These are phyloP conservation scores for Dryadula phaetusa DNA, from an alignment of 2,888 invertebrate species.

Conservation along the genomic window DNA sequence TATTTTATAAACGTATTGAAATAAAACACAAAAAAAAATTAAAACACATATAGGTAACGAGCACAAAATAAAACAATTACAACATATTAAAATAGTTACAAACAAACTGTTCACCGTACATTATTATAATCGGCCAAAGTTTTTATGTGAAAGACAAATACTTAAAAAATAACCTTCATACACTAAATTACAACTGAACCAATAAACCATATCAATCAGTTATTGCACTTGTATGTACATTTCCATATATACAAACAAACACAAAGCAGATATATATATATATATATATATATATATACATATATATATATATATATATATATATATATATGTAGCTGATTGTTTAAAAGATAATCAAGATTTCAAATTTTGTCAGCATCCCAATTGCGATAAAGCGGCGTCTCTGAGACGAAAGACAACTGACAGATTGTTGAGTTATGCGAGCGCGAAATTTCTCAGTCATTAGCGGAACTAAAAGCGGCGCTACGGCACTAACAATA, in stretches of 20 bases:
- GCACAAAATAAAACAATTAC: too few relatives aligned
- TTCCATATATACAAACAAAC: too few relatives aligned
- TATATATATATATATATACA: too few relatives aligned
- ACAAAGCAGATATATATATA: too few relatives aligned
- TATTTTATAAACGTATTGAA: too few relatives aligned
- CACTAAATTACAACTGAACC: too few relatives aligned
- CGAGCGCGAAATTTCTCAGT: slow-evolving; percentile 38
- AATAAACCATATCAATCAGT: too few relatives aligned
- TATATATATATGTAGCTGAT: not conserved
- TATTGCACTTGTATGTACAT: too few relatives aligned
- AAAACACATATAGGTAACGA: too few relatives aligned
- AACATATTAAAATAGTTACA: not conserved
- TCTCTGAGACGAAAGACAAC: slow-evolving; percentile 38
- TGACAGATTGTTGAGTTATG: slow-evolving; percentile 41
- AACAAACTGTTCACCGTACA: not conserved
- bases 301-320: too few relatives aligned
- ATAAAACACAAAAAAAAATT: too few relatives aligned
- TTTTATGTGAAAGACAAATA: not conserved
- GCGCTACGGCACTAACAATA: slow-evolving; percentile 41
- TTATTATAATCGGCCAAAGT: not conserved
- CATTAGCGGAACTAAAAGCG: slow-evolving; percentile 41
- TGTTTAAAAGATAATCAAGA: not conserved
- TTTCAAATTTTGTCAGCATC: slow-evolving; percentile 10
- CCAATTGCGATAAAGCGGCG: slow-evolving; percentile 44
- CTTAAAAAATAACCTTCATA: not conserved